phyloP scores from a whole-genome alignment of 1,140 invertebrate genomes.

The Rhyacophila brunnea region DNA sequence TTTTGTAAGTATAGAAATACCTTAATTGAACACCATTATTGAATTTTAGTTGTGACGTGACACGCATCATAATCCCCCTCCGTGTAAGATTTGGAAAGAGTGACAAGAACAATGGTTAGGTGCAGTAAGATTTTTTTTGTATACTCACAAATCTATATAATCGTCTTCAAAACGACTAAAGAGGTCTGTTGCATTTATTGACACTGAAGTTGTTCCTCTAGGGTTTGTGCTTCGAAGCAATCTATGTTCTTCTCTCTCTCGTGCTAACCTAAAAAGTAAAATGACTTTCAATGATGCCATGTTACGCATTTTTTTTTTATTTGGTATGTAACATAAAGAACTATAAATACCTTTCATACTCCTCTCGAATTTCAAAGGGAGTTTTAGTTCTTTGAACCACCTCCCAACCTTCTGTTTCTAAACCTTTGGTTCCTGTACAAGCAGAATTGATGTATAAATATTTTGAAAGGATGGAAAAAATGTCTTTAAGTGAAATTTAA shows the following conservation, averaged over 20 bases:
- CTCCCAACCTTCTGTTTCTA: constrained; percentile 86
- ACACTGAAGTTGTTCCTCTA: constrained; percentile 80
- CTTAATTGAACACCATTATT: no score
- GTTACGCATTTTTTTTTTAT: no score
- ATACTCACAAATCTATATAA: constrained; percentile 49
- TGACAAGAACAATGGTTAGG: no score
- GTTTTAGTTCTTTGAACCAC: constrained; percentile 83
- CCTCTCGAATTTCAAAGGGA: constrained; percentile 86
- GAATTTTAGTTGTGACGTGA: no score
- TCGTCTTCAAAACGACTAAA: constrained; percentile 81
- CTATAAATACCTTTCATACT: constrained; percentile 79
- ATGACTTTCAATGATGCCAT: not conserved
- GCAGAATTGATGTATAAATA: constrained; percentile 8
- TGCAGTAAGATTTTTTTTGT: no score
- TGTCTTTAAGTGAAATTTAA: no score
- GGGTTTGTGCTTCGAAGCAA: constrained; percentile 89
- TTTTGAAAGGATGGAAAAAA: no score
- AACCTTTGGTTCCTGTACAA: constrained; percentile 55
- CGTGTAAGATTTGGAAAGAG: no score
- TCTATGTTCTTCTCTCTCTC: constrained; percentile 77
- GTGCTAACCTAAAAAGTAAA: constrained; percentile 41
- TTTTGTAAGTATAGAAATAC: no score
- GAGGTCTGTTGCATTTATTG: constrained; percentile 90
- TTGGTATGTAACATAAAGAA: no score
- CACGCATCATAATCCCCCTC: no score